Evolutionary conservation across 2,888 invertebrate species (phyloP).

Genomic region (Cerceris rybyensis): DNA sequence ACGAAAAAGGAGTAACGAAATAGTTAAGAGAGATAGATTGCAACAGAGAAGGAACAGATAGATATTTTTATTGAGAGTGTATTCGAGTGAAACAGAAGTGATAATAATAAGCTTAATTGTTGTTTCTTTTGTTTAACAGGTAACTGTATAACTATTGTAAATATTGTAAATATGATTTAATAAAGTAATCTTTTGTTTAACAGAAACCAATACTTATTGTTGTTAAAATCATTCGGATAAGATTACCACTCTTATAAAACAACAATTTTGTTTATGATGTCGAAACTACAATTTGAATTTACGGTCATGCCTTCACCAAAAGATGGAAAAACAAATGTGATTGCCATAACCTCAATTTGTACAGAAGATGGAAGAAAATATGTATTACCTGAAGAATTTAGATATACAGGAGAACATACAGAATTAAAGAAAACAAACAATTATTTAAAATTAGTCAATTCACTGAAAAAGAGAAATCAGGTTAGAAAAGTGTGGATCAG

Average conservation of each 20-base stretch:
- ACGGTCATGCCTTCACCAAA: conserved; percentile 25
- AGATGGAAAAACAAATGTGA: conserved; percentile 42
- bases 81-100: no score
- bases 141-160: no score
- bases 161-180: no score
- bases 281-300: conserved; percentile 45
- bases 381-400: conserved; percentile 34
- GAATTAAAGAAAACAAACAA: conserved; percentile 43
- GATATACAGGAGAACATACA: conserved; percentile 15
- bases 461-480: conserved; percentile 32
- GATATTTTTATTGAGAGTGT: no score
- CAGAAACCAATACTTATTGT: no score
- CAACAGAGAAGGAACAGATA: no score
- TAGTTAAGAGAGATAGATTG: no score
- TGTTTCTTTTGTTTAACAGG: no score
- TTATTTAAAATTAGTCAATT: conserved; percentile 39
- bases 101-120: no score
- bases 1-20: no score
- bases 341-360: conserved; percentile 55
- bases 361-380: conserved; percentile 46
- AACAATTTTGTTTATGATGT: conserved; percentile 14
- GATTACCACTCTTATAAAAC: conserved; percentile 19
- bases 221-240: no score
- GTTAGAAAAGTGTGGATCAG: conserved; percentile 23
- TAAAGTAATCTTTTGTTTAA: no score